A percentile compares a stretch with the other conserved stretches of the same genome.
phyloP scores from a whole-genome alignment of 2,113 vertebrate genomes.

The Platycercus adscitus region DNA sequence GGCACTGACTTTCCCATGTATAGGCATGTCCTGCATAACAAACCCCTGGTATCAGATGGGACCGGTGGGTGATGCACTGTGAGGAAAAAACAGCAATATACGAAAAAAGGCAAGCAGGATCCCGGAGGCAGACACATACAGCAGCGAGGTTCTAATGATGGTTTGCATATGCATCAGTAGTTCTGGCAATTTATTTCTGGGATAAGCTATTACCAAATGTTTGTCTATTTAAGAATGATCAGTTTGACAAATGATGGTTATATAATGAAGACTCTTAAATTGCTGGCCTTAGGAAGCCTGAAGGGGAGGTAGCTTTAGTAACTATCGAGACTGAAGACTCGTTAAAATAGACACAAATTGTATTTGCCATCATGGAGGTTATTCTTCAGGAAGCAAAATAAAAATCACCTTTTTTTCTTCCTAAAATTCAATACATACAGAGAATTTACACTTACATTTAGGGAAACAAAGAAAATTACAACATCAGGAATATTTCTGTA shows the following conservation, averaged over 20 bases:
- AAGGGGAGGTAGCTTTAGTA: background rate
- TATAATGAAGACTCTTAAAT: background rate
- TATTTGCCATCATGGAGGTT: background rate
- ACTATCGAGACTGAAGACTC: background rate
- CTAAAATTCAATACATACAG: background rate
- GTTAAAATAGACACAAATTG: background rate
- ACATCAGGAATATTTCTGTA: background rate
- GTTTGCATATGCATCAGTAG: background rate
- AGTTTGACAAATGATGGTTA: background rate
- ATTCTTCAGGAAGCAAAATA: background rate
- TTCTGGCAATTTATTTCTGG: background rate
- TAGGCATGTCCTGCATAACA: background rate
- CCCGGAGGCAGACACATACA: background rate
- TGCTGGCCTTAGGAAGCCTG: background rate
- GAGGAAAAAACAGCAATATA: background rate
- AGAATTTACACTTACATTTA: background rate
- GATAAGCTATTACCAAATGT: background rate
- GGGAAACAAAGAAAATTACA: background rate
- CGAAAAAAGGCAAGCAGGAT: background rate
- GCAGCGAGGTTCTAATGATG: background rate
- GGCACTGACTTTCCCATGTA: rapidly evolving
- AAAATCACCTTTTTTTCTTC: background rate
- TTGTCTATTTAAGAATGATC: background rate
- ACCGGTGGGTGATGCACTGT: rapidly evolving
- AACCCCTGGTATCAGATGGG: rapidly evolving